Conservation (phyloP, 2,888 invertebrate species). For the Hydropsyche betteni region DNA sequence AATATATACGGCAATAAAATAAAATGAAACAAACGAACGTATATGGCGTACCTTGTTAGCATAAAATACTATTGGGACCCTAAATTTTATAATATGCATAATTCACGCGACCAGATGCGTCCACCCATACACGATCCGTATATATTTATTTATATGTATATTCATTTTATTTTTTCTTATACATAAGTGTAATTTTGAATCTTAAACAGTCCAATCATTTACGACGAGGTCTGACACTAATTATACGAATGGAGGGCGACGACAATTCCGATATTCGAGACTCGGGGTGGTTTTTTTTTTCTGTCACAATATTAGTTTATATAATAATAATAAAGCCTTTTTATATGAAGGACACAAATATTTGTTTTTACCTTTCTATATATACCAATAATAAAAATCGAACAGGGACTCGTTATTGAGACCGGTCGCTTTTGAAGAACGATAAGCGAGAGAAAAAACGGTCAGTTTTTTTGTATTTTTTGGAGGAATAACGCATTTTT, state of each 20-base stretch:
- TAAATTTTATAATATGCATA: constrained; percentile 22
- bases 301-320: too few relatives aligned
- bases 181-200: background rate
- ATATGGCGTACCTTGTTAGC: background rate
- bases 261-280: constrained; percentile 19
- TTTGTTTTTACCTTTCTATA: background rate
- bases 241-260: constrained; percentile 10
- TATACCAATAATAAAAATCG: constrained; percentile 25
- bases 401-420: constrained; percentile 8
- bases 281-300: constrained; percentile 8
- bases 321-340: constrained; percentile 18
- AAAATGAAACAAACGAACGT: constrained; percentile 2
- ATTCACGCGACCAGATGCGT: constrained; percentile 25
- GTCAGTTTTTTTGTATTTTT: background rate
- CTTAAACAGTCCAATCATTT: constrained; percentile 25
- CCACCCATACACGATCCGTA: constrained; percentile 9
- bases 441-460: background rate
- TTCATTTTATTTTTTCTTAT: background rate
- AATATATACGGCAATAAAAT: background rate
- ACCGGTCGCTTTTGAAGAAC: constrained; percentile 32
- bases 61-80: constrained; percentile 14
- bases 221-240: constrained; percentile 27
- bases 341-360: background rate
- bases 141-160: background rate
- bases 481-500: background rate